Evolutionary conservation across 2,797 vertebrate species (phyloP).

Genomic region (Mus minutoides): DNA sequence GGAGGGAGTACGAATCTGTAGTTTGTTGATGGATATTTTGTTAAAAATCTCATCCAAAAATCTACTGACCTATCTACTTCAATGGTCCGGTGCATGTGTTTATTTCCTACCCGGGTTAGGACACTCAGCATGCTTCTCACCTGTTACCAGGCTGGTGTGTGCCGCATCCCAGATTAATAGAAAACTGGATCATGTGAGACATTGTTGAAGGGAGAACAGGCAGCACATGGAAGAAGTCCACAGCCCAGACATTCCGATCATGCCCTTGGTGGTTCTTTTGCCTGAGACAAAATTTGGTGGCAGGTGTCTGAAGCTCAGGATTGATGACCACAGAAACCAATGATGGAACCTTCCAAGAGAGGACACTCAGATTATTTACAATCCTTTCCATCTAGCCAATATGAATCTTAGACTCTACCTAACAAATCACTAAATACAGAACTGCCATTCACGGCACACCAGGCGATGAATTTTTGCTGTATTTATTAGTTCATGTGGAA

Average conservation of each 20-base stretch:
- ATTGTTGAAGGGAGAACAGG: slow-evolving; percentile 93
- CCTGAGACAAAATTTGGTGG: slow-evolving; percentile 96
- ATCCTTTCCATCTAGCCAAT: neutral
- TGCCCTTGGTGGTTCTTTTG: slow-evolving; percentile 93
- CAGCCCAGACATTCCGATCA: slow-evolving; percentile 94
- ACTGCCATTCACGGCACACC: neutral
- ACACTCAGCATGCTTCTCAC: slow-evolving; percentile 83
- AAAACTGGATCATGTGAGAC: slow-evolving; percentile 98
- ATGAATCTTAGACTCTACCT: neutral
- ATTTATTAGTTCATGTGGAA: slow-evolving; percentile 4
- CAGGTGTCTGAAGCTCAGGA: slow-evolving; percentile 94
- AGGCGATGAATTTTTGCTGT: neutral
- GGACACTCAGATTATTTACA: slow-evolving; percentile 64
- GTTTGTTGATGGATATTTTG: slow-evolving; percentile 26
- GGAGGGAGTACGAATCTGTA: neutral
- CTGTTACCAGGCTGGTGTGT: slow-evolving; percentile 98
- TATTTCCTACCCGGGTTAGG: neutral
- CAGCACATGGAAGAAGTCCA: slow-evolving; percentile 97
- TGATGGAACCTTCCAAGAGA: slow-evolving; percentile 90
- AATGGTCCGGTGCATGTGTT: neutral
- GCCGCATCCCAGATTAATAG: slow-evolving; percentile 98
- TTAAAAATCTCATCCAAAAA: slow-evolving; percentile 52
- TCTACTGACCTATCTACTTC: neutral
- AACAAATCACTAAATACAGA: neutral
- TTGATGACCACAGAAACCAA: slow-evolving; percentile 94